Conservation (phyloP, 2,888 invertebrate species). For the Dasypogon diadema region DNA sequence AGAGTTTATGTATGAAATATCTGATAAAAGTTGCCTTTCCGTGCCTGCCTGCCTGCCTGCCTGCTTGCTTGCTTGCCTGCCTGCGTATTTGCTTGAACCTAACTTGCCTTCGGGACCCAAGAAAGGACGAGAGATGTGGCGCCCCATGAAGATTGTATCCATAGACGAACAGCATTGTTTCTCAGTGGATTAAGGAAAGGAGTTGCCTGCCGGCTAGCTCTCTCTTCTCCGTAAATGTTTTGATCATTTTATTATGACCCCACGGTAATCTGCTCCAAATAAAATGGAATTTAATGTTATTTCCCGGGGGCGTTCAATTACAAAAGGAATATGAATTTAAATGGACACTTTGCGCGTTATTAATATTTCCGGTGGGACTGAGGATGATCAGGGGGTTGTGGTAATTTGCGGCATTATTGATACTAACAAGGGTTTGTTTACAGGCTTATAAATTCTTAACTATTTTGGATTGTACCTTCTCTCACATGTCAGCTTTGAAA, state of each 20-base stretch:
- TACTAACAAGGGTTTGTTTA: no score
- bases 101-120: conserved; percentile 5
- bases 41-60: no score
- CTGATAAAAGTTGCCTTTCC: conserved; percentile 25
- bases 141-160: conserved; percentile 13
- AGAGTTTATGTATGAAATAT: conserved; percentile 41
- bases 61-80: no score
- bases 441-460: no score
- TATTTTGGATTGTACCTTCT: no score
- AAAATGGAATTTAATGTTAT: conserved; percentile 35
- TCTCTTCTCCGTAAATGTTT: conserved; percentile 41
- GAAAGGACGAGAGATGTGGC: not conserved
- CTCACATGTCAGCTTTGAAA: no score
- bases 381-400: no score
- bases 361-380: no score
- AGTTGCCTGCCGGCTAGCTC: conserved; percentile 8
- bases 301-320: conserved; percentile 17
- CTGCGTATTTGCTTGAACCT: no score
- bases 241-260: conserved; percentile 26
- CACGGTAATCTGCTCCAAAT: conserved; percentile 9
- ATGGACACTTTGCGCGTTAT: conserved; percentile 31
- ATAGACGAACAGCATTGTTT: conserved; percentile 15
- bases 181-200: conserved; percentile 15
- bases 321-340: conserved; percentile 29
- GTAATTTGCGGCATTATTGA: no score